Evolutionary conservation across 2,888 invertebrate species (phyloP).

Genomic region (Julus scanicus): DNA sequence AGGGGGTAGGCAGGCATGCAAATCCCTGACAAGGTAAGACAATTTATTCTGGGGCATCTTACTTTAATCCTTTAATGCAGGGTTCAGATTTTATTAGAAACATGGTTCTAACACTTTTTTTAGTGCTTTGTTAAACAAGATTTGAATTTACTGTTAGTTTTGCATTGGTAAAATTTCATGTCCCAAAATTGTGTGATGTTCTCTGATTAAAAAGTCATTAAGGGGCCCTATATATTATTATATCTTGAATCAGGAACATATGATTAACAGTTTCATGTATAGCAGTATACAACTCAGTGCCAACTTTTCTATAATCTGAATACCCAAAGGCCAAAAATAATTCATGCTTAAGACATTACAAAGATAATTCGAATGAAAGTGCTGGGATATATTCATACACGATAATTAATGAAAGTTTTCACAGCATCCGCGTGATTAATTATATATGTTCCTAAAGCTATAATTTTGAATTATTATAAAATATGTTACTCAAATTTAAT

Average conservation of each 20-base stretch:
- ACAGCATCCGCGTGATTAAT: background rate
- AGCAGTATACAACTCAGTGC: background rate
- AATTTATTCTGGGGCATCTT: conserved; percentile 1
- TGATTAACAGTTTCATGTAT: background rate
- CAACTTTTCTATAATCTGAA: background rate
- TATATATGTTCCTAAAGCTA: background rate
- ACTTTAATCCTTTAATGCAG: background rate
- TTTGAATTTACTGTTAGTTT: no score
- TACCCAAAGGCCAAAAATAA: background rate
- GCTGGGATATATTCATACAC: background rate
- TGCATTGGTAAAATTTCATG: background rate
- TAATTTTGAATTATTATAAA: conserved; percentile 10
- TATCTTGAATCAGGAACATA: background rate
- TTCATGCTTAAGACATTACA: background rate
- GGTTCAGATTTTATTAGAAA: background rate
- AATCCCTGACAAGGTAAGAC: conserved; percentile 40
- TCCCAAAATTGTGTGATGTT: background rate
- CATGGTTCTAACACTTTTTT: background rate
- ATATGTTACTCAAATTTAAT: background rate
- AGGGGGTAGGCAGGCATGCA: conserved; percentile 39
- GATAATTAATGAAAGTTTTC: background rate
- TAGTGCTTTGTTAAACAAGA: no score
- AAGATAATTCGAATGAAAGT: background rate
- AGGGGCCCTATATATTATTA: background rate
- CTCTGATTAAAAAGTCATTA: background rate